phyloP scores from a whole-genome alignment of 2,113 vertebrate genomes.

The Illadopsis cleaveri region DNA sequence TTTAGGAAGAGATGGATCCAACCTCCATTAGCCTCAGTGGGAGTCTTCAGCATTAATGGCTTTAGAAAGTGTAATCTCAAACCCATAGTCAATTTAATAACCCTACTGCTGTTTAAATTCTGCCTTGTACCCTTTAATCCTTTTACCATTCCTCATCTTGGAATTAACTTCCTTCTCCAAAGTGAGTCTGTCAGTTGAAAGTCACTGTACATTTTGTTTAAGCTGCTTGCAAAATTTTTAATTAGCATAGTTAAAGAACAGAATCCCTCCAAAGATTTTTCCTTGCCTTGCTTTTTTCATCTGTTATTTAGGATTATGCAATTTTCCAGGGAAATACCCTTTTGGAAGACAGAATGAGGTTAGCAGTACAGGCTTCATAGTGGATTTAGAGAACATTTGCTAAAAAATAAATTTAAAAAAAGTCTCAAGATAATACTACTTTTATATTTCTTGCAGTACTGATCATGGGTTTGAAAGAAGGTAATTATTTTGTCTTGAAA shows the following conservation, averaged over 20 bases:
- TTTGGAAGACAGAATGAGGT: conserved; percentile 57
- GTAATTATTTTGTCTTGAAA: not conserved
- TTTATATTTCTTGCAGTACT: not conserved
- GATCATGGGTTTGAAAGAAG: not conserved
- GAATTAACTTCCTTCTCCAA: not conserved
- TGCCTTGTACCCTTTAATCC: not conserved
- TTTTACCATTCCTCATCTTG: not conserved
- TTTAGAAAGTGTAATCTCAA: not conserved
- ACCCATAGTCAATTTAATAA: not conserved
- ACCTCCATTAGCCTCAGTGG: not conserved
- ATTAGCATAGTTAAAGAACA: not conserved
- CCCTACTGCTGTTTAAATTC: not conserved
- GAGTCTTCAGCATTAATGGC: not conserved
- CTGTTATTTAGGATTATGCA: conserved; percentile 19
- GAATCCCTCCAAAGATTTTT: conserved; percentile 32
- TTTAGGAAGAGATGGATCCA: not conserved
- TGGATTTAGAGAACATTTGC: not conserved
- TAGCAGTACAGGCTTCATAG: not conserved
- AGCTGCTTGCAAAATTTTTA: conserved; percentile 11
- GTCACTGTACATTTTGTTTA: not conserved
- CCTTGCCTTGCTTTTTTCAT: not conserved
- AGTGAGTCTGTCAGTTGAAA: not conserved
- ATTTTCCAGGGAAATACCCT: conserved; percentile 40
- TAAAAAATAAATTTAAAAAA: not conserved
- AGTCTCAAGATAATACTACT: not conserved